Evolutionary conservation across 2,113 vertebrate genomes (phyloP).

Genomic region (Peromyscus californicus): DNA sequence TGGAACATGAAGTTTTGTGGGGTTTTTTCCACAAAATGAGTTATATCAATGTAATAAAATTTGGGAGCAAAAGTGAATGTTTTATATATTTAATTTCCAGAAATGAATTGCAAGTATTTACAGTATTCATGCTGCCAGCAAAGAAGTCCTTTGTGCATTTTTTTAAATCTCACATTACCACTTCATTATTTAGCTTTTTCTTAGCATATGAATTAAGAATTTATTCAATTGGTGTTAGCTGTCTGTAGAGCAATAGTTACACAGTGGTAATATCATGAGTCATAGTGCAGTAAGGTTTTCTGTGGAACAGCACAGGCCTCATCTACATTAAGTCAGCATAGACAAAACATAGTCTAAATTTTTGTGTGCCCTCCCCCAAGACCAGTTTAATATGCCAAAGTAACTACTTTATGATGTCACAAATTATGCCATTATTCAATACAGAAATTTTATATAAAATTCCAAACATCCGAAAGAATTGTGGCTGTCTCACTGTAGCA

Average conservation of each 20-base stretch:
- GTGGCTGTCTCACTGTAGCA: not conserved
- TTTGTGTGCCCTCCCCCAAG: not conserved
- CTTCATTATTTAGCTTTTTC: not conserved
- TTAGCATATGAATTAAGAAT: not conserved
- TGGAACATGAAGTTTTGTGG: not conserved
- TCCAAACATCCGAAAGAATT: not conserved
- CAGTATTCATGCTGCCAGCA: not conserved
- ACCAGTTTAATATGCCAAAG: not conserved
- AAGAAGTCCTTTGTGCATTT: constrained; percentile 1
- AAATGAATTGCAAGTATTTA: constrained; percentile 44
- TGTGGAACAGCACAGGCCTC: not conserved
- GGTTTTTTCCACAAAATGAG: not conserved
- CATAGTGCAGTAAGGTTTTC: not conserved
- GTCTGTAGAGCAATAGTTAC: not conserved
- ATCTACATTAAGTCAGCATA: not conserved
- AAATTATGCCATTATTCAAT: constrained; percentile 12
- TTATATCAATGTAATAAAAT: constrained; percentile 50
- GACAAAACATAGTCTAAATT: not conserved
- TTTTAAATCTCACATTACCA: constrained; percentile 35
- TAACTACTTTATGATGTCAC: not conserved
- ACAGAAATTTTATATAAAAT: constrained; percentile 11
- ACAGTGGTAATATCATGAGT: not conserved
- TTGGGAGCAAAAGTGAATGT: not conserved
- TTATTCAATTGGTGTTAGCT: not conserved
- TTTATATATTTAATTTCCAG: constrained; percentile 59